Evolutionary conservation across 2,113 vertebrate genomes (phyloP).

Genomic region (Microtus montanus): DNA sequence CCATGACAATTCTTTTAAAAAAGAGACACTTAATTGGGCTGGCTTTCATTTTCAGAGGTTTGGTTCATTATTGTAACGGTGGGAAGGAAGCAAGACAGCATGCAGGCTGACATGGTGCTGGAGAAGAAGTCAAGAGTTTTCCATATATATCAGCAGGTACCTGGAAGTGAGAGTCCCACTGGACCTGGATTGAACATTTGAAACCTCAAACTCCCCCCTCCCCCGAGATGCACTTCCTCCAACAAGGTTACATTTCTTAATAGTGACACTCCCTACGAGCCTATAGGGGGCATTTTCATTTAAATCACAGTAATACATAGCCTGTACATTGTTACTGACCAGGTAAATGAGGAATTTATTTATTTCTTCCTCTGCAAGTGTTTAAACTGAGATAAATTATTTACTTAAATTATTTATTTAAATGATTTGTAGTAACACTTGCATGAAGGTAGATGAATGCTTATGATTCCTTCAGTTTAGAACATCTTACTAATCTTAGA

Average conservation of each 20-base stretch:
- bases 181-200: background rate
- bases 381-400: slow-evolving; percentile 8
- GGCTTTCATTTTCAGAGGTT: background rate
- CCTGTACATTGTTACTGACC: background rate
- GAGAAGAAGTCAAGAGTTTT: background rate
- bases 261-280: background rate
- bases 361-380: background rate
- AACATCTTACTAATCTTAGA: slow-evolving; percentile 6
- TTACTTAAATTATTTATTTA: slow-evolving; percentile 3
- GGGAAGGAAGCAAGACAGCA: background rate
- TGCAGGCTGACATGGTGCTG: background rate
- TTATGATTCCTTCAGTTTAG: background rate
- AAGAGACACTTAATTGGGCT: background rate
- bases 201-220: background rate
- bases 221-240: background rate
- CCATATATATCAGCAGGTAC: too few species aligned
- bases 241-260: background rate
- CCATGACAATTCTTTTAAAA: background rate
- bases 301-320: background rate
- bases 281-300: background rate
- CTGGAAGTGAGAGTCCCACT: background rate
- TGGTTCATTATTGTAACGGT: background rate
- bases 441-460: background rate
- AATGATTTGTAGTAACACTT: background rate
- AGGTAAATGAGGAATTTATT: background rate